Evolutionary conservation across 2,888 invertebrate genomes (phyloP).

Genomic region (Eupithecia subumbrata): DNA sequence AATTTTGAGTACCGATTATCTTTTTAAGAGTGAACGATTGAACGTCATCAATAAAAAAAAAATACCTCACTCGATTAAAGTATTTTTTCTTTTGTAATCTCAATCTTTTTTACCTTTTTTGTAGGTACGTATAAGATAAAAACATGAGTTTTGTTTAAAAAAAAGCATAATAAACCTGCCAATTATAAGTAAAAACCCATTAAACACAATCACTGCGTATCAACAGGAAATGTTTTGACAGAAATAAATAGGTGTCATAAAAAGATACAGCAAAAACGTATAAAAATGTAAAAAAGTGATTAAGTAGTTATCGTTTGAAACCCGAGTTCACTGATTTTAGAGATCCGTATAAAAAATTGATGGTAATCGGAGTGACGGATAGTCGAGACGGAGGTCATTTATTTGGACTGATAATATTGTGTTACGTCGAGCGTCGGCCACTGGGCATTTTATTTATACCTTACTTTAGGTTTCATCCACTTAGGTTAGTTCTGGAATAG

Average conservation of each 20-base stretch:
- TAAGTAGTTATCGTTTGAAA: slow-evolving; percentile 41
- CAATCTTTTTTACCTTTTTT: background rate
- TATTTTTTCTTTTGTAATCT: background rate
- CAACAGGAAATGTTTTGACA: slow-evolving; percentile 38
- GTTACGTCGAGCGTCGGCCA: slow-evolving; percentile 5
- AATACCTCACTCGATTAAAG: too few relatives aligned
- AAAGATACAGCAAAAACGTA: slow-evolving; percentile 35
- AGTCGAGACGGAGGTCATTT: slow-evolving; percentile 29
- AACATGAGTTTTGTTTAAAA: background rate
- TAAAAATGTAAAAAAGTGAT: slow-evolving; percentile 35
- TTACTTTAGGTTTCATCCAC: background rate
- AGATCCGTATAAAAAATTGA: slow-evolving; percentile 35
- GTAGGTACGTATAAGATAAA: background rate
- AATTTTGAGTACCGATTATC: too few relatives aligned
- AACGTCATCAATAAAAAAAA: too few relatives aligned
- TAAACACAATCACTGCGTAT: slow-evolving; percentile 26
- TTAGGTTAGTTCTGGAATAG: background rate
- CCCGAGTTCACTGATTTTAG: slow-evolving; percentile 35
- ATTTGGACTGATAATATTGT: slow-evolving; percentile 5
- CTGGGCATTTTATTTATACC: slow-evolving; percentile 2
- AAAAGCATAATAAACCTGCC: slow-evolving; percentile 4
- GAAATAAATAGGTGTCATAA: slow-evolving; percentile 36
- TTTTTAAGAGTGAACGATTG: too few relatives aligned
- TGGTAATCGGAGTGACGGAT: slow-evolving; percentile 33
- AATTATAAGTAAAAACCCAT: slow-evolving; percentile 10